Conservation (phyloP, 2,888 invertebrate genomes). For the Patella caerulea region DNA sequence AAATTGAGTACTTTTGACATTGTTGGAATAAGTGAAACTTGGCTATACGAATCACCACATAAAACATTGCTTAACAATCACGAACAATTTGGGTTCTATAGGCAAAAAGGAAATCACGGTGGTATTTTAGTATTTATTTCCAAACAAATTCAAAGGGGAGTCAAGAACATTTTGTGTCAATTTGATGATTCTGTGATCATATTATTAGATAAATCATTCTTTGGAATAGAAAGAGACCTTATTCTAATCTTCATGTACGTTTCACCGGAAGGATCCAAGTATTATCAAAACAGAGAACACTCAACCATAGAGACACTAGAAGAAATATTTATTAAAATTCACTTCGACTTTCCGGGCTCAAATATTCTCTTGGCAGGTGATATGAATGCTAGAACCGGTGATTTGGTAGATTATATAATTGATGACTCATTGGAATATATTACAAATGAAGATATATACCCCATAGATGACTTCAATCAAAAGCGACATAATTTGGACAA, state of each 20-base stretch:
- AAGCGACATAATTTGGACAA: not conserved
- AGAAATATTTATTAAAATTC: not conserved
- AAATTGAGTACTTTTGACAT: not conserved
- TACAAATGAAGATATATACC: not conserved
- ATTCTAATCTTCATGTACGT: not conserved
- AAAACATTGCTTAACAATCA: not conserved
- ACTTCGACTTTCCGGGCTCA: not conserved
- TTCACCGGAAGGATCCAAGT: constrained; percentile 6
- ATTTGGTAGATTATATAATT: not conserved
- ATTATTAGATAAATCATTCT: not conserved
- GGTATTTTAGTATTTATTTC: not conserved
- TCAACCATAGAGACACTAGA: not conserved
- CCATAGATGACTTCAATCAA: not conserved
- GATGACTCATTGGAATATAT: not conserved
- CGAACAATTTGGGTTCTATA: not conserved
- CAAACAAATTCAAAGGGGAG: not conserved
- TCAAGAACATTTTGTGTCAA: not conserved
- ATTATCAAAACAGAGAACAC: not conserved
- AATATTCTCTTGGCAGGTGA: not conserved
- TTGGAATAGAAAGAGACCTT: not conserved
- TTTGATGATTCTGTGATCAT: not conserved
- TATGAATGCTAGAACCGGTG: not conserved
- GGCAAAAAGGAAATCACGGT: not conserved
- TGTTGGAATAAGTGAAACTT: not conserved
- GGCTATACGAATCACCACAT: not conserved